Evolutionary conservation across 2,113 vertebrate species (phyloP).

Genomic region (Sinocyclocheilus anophthalmus): DNA sequence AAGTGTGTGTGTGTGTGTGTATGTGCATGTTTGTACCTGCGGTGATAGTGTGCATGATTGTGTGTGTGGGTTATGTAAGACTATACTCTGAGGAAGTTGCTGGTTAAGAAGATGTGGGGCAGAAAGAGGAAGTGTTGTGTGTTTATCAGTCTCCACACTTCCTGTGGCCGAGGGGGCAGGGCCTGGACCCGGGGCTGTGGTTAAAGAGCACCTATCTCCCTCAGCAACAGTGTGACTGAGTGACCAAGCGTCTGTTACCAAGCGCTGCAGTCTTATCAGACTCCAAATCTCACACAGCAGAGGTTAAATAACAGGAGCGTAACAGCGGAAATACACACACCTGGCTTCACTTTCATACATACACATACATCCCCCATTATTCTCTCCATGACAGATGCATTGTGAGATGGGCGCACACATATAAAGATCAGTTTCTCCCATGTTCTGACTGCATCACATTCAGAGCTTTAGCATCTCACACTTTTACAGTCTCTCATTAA

Average conservation of each 20-base stretch:
- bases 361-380: slow-evolving; percentile 61
- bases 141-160: slow-evolving; percentile 70
- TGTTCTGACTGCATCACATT: not conserved
- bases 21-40: slow-evolving; percentile 30
- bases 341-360: slow-evolving; percentile 50
- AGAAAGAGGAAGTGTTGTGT: slow-evolving; percentile 75
- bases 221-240: slow-evolving; percentile 53
- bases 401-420: slow-evolving; percentile 35
- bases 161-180: slow-evolving; percentile 70
- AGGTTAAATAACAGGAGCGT: slow-evolving; percentile 70
- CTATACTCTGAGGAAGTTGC: slow-evolving; percentile 51
- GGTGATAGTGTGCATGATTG: slow-evolving; percentile 45
- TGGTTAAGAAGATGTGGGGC: slow-evolving; percentile 62
- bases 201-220: slow-evolving; percentile 66
- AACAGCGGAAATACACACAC: slow-evolving; percentile 60
- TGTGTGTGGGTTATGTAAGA: slow-evolving; percentile 58
- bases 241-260: slow-evolving; percentile 70
- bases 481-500: not conserved
- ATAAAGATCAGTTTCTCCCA: not conserved
- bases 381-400: slow-evolving; percentile 27
- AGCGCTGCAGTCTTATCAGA: slow-evolving; percentile 61
- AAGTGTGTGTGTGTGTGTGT: not conserved
- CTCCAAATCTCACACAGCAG: slow-evolving; percentile 59
- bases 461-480: not conserved
- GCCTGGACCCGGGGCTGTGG: slow-evolving; percentile 56